Percentiles rank a stretch among this genome's conserved stretches.
These are phyloP conservation scores for Corapipo altera DNA, from an alignment of 2,113 vertebrate species.

Conservation along the genomic window DNA sequence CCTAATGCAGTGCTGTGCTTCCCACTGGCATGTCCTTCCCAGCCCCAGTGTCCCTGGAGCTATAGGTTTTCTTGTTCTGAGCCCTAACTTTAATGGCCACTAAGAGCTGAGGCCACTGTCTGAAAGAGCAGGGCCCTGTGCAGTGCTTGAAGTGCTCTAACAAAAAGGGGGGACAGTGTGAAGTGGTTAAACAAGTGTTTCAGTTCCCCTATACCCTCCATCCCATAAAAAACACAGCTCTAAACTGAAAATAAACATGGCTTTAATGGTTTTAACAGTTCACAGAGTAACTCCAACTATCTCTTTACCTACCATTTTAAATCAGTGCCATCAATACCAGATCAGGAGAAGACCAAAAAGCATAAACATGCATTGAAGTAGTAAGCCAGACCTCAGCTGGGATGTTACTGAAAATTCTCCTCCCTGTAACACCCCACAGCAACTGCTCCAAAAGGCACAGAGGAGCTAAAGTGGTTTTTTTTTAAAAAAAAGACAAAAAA, in stretches of 20 bases:
- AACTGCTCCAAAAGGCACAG: slow-evolving; percentile 46
- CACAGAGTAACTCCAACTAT: background rate
- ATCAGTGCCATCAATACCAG: slow-evolving; percentile 16
- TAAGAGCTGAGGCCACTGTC: background rate
- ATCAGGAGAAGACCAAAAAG: background rate
- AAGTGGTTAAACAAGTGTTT: background rate
- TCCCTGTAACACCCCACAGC: background rate
- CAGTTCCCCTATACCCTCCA: background rate
- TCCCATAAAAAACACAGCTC: background rate
- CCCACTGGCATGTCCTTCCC: background rate
- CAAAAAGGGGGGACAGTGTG: background rate
- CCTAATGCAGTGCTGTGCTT: background rate
- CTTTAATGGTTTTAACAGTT: slow-evolving; percentile 30
- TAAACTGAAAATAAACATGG: slow-evolving; percentile 36
- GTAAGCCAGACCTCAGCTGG: background rate
- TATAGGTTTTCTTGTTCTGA: background rate
- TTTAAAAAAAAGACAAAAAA: background rate
- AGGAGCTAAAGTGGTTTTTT: background rate
- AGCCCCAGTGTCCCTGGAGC: background rate
- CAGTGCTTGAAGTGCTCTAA: background rate
- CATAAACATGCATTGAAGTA: slow-evolving; percentile 25
- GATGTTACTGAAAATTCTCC: background rate
- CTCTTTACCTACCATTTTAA: background rate
- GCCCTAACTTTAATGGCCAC: background rate
- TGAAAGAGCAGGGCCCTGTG: background rate